Percentiles rank a stretch among this genome's conserved stretches.
phyloP scores from a whole-genome alignment of 2,797 vertebrate genomes.

The Dicrostonyx torquatus region DNA sequence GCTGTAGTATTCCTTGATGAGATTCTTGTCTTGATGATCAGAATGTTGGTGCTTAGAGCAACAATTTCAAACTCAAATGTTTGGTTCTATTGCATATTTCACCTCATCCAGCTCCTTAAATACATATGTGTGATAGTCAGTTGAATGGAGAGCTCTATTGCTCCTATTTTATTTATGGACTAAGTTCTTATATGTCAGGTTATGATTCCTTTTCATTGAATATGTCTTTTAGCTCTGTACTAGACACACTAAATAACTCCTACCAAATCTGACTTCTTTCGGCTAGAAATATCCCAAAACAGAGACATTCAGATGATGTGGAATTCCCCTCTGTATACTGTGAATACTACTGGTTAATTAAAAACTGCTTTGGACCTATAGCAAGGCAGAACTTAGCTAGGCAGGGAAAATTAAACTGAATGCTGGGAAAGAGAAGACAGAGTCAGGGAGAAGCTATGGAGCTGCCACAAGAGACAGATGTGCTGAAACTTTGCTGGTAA shows the following conservation, averaged over 20 bases:
- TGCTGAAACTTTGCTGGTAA: too few relatives aligned
- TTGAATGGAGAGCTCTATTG: conserved; percentile 8
- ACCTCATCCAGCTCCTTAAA: background rate
- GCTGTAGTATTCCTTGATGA: conserved; percentile 42
- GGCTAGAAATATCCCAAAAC: background rate
- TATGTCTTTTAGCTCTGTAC: background rate
- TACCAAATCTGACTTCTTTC: background rate
- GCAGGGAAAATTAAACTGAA: too few relatives aligned
- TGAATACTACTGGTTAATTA: too few relatives aligned
- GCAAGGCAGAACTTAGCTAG: too few relatives aligned
- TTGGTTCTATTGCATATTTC: background rate
- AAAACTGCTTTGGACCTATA: too few relatives aligned
- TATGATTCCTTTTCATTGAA: background rate
- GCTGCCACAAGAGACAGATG: too few relatives aligned
- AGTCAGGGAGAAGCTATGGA: too few relatives aligned
- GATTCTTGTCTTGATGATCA: conserved; percentile 39
- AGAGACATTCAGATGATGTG: background rate
- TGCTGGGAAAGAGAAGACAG: too few relatives aligned
- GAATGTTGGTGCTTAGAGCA: conserved; percentile 35
- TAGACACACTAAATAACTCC: background rate
- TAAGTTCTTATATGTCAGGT: background rate
- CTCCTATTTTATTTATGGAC: background rate
- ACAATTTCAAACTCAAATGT: conserved; percentile 36
- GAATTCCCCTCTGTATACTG: too few relatives aligned
- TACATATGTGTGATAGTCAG: background rate